Evolutionary conservation across 2,113 vertebrate species (phyloP).

Genomic region (Gobio gobio): DNA sequence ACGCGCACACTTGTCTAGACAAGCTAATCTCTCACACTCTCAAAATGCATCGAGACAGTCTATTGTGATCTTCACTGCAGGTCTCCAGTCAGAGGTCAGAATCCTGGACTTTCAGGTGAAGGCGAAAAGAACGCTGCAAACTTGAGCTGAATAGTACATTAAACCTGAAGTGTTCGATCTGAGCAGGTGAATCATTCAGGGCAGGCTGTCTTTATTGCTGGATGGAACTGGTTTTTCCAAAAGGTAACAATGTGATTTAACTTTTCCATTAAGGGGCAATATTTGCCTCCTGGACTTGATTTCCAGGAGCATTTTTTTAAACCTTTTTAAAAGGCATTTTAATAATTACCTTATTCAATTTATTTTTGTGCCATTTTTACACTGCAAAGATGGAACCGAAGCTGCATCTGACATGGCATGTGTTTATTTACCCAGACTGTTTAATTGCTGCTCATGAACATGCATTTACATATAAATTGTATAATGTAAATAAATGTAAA

Average conservation of each 20-base stretch:
- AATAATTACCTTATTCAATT: background rate
- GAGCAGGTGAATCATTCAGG: background rate
- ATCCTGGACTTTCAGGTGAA: slow-evolving; percentile 81
- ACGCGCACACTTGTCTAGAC: slow-evolving; percentile 79
- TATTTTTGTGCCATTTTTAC: background rate
- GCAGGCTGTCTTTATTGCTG: background rate
- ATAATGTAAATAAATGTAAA: background rate
- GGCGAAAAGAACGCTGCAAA: slow-evolving; percentile 70
- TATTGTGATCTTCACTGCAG: slow-evolving; percentile 80
- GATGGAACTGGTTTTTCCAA: background rate
- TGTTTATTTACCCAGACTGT: background rate
- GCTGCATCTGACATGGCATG: background rate
- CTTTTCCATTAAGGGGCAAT: background rate
- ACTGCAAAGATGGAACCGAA: background rate
- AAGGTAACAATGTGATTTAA: too few relatives aligned
- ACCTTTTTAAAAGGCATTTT: background rate
- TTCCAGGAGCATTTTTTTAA: background rate
- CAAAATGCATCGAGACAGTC: slow-evolving; percentile 78
- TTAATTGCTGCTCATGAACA: background rate
- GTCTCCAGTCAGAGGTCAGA: slow-evolving; percentile 74
- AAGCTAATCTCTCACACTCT: slow-evolving; percentile 85
- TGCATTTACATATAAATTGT: background rate
- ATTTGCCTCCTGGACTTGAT: background rate
- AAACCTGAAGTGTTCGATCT: background rate
- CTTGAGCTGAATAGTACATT: background rate